phyloP scores from a whole-genome alignment of 2,888 invertebrate genomes.

The Lycocerus yunnanus region DNA sequence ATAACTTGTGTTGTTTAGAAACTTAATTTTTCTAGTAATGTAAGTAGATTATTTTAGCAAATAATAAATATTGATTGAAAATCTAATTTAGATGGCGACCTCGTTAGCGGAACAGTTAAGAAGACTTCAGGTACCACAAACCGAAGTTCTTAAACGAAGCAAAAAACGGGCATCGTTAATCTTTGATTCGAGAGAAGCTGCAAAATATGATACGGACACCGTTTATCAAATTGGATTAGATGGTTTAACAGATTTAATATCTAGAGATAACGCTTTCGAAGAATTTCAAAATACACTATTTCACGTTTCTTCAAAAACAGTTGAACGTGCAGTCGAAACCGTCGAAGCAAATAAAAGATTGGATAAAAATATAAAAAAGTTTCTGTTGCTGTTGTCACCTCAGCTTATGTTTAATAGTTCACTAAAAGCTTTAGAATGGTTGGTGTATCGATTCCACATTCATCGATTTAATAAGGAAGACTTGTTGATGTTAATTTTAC shows the following conservation, averaged over 20 bases:
- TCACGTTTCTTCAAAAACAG: conserved; percentile 71
- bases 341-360: conserved; percentile 76
- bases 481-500: conserved; percentile 80
- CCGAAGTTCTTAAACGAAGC: conserved; percentile 66
- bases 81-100: conserved; percentile 54
- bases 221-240: conserved; percentile 85
- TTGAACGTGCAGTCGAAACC: conserved; percentile 81
- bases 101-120: conserved; percentile 80
- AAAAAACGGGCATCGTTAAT: conserved; percentile 80
- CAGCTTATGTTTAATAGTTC: conserved; percentile 84
- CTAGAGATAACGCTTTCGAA: conserved; percentile 72
- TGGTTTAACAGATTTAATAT: conserved; percentile 82
- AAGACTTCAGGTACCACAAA: conserved; percentile 77
- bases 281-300: conserved; percentile 80
- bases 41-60: background rate
- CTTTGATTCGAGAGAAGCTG: conserved; percentile 90
- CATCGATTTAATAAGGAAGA: conserved; percentile 86
- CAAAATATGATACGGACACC: conserved; percentile 79
- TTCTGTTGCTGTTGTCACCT: conserved; percentile 82
- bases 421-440: conserved; percentile 94
- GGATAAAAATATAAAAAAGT: conserved; percentile 75
- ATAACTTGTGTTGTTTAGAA: background rate
- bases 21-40: background rate
- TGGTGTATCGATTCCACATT: conserved; percentile 86
- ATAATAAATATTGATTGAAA: background rate